Conservation (phyloP, 2,888 invertebrate genomes). For the Orchesellides sinensis region DNA sequence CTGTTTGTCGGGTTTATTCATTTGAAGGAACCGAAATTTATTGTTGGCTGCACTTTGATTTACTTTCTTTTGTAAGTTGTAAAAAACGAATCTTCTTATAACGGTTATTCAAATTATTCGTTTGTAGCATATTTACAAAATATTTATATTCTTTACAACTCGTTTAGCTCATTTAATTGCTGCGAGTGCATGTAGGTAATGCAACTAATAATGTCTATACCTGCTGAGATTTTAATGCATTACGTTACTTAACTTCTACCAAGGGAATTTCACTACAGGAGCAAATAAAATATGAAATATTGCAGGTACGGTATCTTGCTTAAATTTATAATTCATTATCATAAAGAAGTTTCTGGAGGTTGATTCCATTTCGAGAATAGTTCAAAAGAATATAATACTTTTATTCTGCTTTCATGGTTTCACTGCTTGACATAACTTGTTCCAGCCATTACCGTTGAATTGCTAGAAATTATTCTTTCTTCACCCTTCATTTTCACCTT, state of each 20-base stretch:
- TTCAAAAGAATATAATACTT: background rate
- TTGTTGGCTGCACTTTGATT: no score
- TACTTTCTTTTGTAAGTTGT: no score
- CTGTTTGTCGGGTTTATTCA: no score
- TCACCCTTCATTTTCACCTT: background rate
- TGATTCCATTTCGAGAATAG: background rate
- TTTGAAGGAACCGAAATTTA: no score
- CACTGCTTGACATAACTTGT: background rate
- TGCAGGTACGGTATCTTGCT: background rate
- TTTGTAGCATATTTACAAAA: background rate
- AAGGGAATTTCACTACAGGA: background rate
- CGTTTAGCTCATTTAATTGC: no score
- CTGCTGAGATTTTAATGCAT: no score
- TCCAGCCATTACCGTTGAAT: background rate
- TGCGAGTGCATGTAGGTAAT: no score
- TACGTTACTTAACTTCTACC: no score
- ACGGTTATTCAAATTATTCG: background rate
- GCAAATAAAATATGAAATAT: constrained; percentile 22
- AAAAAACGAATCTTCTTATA: background rate
- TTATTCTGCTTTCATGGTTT: background rate
- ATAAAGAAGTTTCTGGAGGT: background rate
- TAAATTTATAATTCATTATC: constrained; percentile 10
- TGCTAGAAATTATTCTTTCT: no score
- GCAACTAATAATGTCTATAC: no score
- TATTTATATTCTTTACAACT: no score